Base-by-base conservation (phyloP, 2,113 vertebrate species). In the Herpetotheres cachinnans region DNA sequence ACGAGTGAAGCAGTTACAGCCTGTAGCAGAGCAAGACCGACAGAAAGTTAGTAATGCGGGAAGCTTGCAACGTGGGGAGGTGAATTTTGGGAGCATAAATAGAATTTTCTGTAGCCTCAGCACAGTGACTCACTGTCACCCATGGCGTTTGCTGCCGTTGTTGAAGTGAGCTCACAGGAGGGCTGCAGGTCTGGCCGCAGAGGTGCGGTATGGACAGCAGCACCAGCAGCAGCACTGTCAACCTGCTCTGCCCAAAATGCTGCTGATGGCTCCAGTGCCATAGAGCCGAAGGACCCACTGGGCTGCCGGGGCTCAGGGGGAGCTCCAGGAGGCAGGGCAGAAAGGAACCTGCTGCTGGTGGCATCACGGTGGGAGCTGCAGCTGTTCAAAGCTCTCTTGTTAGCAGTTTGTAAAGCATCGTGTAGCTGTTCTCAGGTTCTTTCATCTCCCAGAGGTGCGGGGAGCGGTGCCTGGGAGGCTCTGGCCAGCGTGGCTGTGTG, bases 1-100 rank as follows among this genome's bases (percentile, higher is more conserved):
- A 11, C 3, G 0, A 16, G 16, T 47, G 46, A 79, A 92, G 34
- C 27, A 4, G 58, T 90, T 69, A 22, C 13, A 65, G 15, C 49
- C 56, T 5, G 3, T 21, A 78, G 80, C 10, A 30, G 49, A 90
- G 69, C 2, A 5, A 89, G 67, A 46, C 30, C 13, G 3, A 55
- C 82, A 65, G 22, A 74, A 93, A 96, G 86, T 89, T 89, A 63
- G 38, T 38, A 58, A 71, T 3, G 32, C 62, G 78, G 73, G 70
- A 76, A 95, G 80, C 58, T 58, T 78, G 65, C 40, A 40, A 38
- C 0, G 13, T 61, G 49, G 70, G 54, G 82, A 94, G 56, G 67
- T 83, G 29, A 40, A 95, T 96, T 87, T 95, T 44, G 78, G 89
- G 54, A 86, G n/a, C 46, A 56, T 42, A 92, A 90, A 87, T 55